Evolutionary conservation across 2,797 vertebrate genomes (phyloP), one percentile per base, ranked within the genome.

Genomic region (Gallinago nigripennis): DNA sequence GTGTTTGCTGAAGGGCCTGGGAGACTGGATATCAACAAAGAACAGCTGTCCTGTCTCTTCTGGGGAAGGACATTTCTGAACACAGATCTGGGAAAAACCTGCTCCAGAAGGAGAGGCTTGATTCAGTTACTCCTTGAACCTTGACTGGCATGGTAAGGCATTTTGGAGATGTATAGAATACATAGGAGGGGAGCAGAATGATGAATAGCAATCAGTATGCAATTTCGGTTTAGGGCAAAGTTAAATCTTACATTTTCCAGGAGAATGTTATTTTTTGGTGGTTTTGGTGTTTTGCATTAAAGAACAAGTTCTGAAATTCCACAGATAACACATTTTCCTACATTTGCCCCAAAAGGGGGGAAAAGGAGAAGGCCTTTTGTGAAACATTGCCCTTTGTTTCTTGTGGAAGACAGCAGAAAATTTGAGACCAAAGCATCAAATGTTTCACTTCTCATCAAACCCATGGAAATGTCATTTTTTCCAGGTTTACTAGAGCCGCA

Each of bases 301-400:
- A 84, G 82, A 88, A 76, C 57, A 46, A 91, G 82, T 79, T 92
- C 68, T 96, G 75, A 85, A 89, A 94, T 96, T 82, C 88, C 90
- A 75, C 43, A 93, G 94, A 94, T 96, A 94, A 95, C 88, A 75
- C 45, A 94, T 96, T 96, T 97, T 95, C 90, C 94, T 94, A 87
- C 4, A 54, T 94, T 96, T 95, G 37, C 88, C 92, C 94, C 81
- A 79, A 85, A 87, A 50, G 11, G 30, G 56, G 35, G 43, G n/a
- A 68, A 76, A 61, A 72, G 41, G 91, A 96, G 87, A 91, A 92
- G 85, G 70, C 71, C 88, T 73, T 93, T 82, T 0, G 1, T 90
- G 88, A 95, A 96, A 80, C 71, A 41, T 86, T 96, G 94, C 86
- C 78, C 90, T 95, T 90, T 95, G 86, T 95, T 95, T 95, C 96